phyloP scores from a whole-genome alignment of 2,113 vertebrate species.

The Ovis canadensis region DNA sequence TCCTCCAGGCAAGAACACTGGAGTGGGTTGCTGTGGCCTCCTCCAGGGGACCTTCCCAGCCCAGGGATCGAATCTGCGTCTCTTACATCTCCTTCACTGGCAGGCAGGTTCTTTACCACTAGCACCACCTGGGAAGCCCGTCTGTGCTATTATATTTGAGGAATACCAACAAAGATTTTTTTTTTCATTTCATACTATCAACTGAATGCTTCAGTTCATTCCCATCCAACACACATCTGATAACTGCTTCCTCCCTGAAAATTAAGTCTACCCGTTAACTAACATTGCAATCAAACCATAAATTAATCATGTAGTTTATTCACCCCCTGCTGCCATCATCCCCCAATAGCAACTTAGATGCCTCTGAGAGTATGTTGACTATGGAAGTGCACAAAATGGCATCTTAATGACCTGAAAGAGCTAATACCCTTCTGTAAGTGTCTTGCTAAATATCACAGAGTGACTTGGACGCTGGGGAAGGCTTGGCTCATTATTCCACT shows the following conservation, averaged over 20 bases:
- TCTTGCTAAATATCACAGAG: constrained; percentile 63
- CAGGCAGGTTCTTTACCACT: not conserved
- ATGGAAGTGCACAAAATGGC: constrained; percentile 25
- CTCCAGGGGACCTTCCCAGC: not conserved
- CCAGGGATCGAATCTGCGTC: not conserved
- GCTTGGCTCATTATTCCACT: constrained; percentile 62
- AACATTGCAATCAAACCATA: constrained; percentile 18
- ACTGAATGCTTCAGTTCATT: constrained; percentile 2
- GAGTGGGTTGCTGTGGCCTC: not conserved
- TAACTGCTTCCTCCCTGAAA: constrained; percentile 39
- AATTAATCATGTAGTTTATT: constrained; percentile 48
- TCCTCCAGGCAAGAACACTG: not conserved
- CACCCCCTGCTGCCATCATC: not conserved
- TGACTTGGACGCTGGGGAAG: constrained; percentile 5
- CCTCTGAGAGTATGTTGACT: constrained; percentile 8
- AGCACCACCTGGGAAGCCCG: not conserved
- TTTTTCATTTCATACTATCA: not conserved
- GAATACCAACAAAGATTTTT: not conserved
- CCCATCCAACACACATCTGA: not conserved
- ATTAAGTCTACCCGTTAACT: constrained; percentile 51
- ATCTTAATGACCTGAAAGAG: constrained; percentile 58
- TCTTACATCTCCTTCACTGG: not conserved
- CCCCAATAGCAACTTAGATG: not conserved
- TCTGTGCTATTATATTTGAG: not conserved
- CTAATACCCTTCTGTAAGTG: constrained; percentile 57